Percentiles rank a stretch among this genome's conserved stretches.
Evolutionary conservation across 2,888 invertebrate species (phyloP).

Genomic region (Drosophila nr. perissopoda): DNA sequence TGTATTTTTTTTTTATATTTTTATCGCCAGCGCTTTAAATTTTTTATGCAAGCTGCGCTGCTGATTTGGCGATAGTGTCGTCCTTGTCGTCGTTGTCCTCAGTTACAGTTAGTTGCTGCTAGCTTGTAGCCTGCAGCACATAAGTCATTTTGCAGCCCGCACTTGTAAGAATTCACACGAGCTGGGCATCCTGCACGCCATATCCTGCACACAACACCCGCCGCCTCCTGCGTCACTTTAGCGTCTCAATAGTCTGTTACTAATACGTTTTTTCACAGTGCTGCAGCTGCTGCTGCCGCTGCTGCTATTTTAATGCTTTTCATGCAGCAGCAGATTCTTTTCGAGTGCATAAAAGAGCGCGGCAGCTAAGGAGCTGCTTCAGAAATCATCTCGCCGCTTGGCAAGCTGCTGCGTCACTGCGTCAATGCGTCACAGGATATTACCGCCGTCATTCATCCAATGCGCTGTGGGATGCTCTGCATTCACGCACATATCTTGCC

Average conservation of each 20-base stretch:
- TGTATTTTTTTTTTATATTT: slow-evolving; percentile 33
- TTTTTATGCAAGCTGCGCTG: slow-evolving; percentile 75
- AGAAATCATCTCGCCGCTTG: slow-evolving; percentile 38
- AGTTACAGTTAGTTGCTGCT: slow-evolving; percentile 2
- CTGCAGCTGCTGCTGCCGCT: slow-evolving; percentile 35
- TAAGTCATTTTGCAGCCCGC: slow-evolving; percentile 75
- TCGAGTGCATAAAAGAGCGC: slow-evolving; percentile 72
- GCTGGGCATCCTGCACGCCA: slow-evolving; percentile 52
- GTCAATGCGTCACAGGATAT: slow-evolving; percentile 79
- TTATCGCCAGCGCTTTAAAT: slow-evolving; percentile 72
- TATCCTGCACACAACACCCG: slow-evolving; percentile 33
- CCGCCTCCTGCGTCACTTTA: slow-evolving; percentile 55
- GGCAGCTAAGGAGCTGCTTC: slow-evolving; percentile 55
- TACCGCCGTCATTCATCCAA: slow-evolving; percentile 79
- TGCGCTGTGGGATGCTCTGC: slow-evolving; percentile 24
- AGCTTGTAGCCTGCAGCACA: slow-evolving; percentile 63
- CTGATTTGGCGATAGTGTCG: slow-evolving; percentile 80
- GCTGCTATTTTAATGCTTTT: slow-evolving; percentile 75
- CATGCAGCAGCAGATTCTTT: slow-evolving; percentile 71
- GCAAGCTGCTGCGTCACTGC: slow-evolving; percentile 65
- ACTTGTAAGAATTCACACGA: slow-evolving; percentile 78
- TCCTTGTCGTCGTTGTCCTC: slow-evolving; percentile 37
- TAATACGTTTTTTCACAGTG: slow-evolving; percentile 71
- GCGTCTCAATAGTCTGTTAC: slow-evolving; percentile 81
- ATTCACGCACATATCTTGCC: slow-evolving; percentile 64